These are phyloP conservation scores for Varanus komodoensis DNA, from an alignment of 2,113 vertebrate species.

Conservation along the genomic window DNA sequence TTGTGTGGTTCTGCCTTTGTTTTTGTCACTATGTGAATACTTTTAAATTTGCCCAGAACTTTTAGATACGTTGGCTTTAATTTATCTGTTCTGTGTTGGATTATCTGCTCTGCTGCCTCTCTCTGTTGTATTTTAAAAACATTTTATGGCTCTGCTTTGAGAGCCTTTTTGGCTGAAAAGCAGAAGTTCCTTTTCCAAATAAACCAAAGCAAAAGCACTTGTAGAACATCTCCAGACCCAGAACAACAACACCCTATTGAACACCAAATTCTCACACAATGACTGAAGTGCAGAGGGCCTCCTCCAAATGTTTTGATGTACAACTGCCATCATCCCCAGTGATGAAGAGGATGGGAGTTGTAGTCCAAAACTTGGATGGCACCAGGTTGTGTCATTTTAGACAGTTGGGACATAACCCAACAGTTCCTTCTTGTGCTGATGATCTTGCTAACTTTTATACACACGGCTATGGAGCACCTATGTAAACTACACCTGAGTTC, in stretches of 20 bases:
- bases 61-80: neutral
- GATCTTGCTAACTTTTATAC: constrained; percentile 28
- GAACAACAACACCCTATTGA: neutral
- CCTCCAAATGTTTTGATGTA: too few relatives aligned
- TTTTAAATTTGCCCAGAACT: too few relatives aligned
- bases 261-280: neutral
- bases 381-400: neutral
- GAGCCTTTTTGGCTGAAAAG: neutral
- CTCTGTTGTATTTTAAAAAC: neutral
- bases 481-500: constrained; percentile 36
- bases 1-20: too few relatives aligned
- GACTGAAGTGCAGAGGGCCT: neutral
- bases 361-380: too few relatives aligned
- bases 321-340: too few relatives aligned
- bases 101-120: constrained; percentile 1
- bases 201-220: neutral
- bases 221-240: neutral
- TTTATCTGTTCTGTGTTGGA: neutral
- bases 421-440: constrained; percentile 17
- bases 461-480: constrained; percentile 1
- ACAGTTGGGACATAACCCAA: neutral
- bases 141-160: neutral
- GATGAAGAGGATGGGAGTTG: too few relatives aligned
- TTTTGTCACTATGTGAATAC: too few relatives aligned
- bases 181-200: neutral